Conservation (phyloP, 2,888 invertebrate genomes). For the Sepioteuthis lessoniana region DNA sequence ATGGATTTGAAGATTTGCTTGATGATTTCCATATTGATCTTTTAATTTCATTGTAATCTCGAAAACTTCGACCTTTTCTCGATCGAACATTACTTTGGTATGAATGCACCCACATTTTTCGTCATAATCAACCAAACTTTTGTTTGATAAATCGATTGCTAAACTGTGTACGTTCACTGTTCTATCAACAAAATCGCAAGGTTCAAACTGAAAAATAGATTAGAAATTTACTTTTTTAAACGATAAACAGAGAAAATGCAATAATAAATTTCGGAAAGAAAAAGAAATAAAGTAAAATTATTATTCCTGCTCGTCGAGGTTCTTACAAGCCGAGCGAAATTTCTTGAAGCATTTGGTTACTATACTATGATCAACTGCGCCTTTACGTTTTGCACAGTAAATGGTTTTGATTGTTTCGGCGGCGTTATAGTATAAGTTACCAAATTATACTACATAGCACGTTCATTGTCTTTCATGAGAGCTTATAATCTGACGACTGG, state of each 20-base stretch:
- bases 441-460: too few species aligned
- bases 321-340: too few species aligned
- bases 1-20: neutral
- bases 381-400: too few species aligned
- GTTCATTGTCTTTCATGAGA: too few species aligned
- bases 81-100: neutral
- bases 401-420: too few species aligned
- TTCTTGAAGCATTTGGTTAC: too few species aligned
- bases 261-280: neutral
- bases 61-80: neutral
- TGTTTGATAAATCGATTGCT: neutral
- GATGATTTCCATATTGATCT: neutral
- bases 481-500: too few species aligned
- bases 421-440: too few species aligned
- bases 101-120: neutral
- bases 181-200: neutral
- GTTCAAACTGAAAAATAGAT: neutral
- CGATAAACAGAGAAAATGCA: neutral
- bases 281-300: too few species aligned
- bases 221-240: too few species aligned
- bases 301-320: too few species aligned
- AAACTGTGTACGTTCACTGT: neutral
- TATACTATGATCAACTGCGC: too few species aligned
- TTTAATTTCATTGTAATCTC: neutral
- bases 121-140: neutral